Evolutionary conservation across 2,113 vertebrate genomes (phyloP).

Genomic region (Tautogolabrus adspersus): DNA sequence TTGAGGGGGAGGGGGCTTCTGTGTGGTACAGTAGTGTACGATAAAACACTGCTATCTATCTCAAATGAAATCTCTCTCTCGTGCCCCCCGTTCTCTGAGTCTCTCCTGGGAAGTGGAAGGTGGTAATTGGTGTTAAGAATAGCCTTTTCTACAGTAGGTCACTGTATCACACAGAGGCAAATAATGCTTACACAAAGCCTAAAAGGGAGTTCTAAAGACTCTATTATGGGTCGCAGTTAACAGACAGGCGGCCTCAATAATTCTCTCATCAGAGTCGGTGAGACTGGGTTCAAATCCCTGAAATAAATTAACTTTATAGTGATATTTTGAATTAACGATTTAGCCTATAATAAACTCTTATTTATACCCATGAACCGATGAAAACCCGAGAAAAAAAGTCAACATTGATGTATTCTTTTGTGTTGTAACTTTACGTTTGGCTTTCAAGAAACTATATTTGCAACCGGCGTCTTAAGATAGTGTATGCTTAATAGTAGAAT

Average conservation of each 20-base stretch:
- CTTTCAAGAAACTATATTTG: too few relatives aligned
- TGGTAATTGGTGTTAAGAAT: constrained; percentile 59
- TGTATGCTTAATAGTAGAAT: too few relatives aligned
- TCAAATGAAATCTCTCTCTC: constrained; percentile 26
- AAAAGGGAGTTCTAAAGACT: constrained; percentile 26
- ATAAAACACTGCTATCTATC: constrained; percentile 19
- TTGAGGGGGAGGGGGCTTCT: not conserved
- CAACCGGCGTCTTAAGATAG: too few relatives aligned
- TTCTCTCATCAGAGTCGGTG: constrained; percentile 15
- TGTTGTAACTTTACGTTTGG: too few relatives aligned
- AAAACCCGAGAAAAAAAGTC: too few relatives aligned
- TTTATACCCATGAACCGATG: too few relatives aligned
- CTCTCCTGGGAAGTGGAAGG: not conserved
- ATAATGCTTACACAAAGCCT: constrained; percentile 57
- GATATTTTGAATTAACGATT: too few relatives aligned
- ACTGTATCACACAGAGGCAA: constrained; percentile 58
- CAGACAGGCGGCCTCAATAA: constrained; percentile 40
- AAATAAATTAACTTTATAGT: too few relatives aligned
- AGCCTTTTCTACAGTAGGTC: constrained; percentile 50
- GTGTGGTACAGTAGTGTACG: not conserved
- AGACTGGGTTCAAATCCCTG: too few relatives aligned
- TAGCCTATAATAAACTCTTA: too few relatives aligned
- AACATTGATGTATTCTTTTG: too few relatives aligned
- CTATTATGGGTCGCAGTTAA: constrained; percentile 19
- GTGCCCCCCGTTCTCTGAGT: not conserved